Conservation (phyloP, 1,140 invertebrate species). For the Leptestheria dahalacensis region DNA sequence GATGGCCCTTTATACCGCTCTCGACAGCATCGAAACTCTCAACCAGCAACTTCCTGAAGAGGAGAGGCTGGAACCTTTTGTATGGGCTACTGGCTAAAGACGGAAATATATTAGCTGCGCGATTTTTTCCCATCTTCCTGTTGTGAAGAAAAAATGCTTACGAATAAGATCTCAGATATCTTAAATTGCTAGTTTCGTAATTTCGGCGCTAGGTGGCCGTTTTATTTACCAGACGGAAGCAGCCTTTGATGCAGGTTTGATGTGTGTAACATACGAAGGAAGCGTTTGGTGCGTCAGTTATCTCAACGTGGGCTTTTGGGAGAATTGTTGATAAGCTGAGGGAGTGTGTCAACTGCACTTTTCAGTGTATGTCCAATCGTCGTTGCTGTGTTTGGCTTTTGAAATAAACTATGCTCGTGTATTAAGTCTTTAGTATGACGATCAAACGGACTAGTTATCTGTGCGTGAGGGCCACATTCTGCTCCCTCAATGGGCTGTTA, state of each 20-base stretch:
- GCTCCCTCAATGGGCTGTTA: conserved; percentile 54
- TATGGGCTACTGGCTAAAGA: conserved; percentile 61
- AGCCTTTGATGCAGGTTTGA: too few relatives aligned
- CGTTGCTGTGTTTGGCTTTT: too few relatives aligned
- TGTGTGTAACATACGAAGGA: too few relatives aligned
- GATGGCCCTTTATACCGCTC: conserved; percentile 61
- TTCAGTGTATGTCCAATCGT: background rate
- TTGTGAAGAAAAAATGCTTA: too few relatives aligned
- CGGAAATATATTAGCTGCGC: background rate
- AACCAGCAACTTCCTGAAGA: conserved; percentile 69
- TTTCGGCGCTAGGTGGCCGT: background rate
- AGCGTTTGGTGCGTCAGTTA: too few relatives aligned
- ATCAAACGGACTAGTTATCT: conserved; percentile 36
- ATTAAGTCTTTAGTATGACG: background rate
- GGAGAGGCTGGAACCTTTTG: conserved; percentile 73
- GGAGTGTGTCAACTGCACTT: background rate
- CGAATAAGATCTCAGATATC: too few relatives aligned
- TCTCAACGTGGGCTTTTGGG: too few relatives aligned
- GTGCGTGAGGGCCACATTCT: conserved; percentile 57
- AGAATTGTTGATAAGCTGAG: background rate
- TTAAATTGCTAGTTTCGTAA: too few relatives aligned
- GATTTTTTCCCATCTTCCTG: background rate
- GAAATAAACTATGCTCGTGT: too few relatives aligned
- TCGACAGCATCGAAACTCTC: conserved; percentile 66
- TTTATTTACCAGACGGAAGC: background rate